Percentiles rank a stretch among this genome's conserved stretches.
phyloP scores from a whole-genome alignment of 2,113 vertebrate species.

The Amazona vittata region DNA sequence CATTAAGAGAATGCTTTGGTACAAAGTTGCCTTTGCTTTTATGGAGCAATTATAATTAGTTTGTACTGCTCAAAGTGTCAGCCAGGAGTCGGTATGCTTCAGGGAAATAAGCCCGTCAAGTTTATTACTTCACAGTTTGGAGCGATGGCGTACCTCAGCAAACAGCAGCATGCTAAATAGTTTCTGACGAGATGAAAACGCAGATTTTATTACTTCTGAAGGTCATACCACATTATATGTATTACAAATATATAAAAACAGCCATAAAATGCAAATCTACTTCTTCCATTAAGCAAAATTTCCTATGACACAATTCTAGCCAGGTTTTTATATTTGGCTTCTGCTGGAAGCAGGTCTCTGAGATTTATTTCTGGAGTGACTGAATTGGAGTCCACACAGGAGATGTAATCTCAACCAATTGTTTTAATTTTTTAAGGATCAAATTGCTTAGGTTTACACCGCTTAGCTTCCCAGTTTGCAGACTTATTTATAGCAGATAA shows the following conservation, averaged over 20 bases:
- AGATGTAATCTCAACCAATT: background rate
- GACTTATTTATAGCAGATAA: background rate
- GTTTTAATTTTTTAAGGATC: background rate
- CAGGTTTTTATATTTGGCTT: background rate
- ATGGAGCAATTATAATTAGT: background rate
- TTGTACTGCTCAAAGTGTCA: background rate
- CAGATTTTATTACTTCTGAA: background rate
- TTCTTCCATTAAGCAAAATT: background rate
- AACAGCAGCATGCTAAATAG: background rate
- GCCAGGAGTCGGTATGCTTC: slow-evolving; percentile 5
- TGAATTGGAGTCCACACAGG: background rate
- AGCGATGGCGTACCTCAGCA: background rate
- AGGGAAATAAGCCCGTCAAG: background rate
- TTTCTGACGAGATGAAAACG: background rate
- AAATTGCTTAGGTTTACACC: background rate
- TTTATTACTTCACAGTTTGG: background rate
- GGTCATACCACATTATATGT: background rate
- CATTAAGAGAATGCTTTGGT: background rate
- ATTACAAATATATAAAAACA: background rate
- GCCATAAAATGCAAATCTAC: background rate
- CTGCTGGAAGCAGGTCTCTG: background rate
- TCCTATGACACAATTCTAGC: background rate
- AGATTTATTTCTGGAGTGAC: background rate
- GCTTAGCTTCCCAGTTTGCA: background rate
- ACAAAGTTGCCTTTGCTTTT: background rate